Conservation (phyloP, 2,113 vertebrate genomes). For the Rhizomys pruinosus region DNA sequence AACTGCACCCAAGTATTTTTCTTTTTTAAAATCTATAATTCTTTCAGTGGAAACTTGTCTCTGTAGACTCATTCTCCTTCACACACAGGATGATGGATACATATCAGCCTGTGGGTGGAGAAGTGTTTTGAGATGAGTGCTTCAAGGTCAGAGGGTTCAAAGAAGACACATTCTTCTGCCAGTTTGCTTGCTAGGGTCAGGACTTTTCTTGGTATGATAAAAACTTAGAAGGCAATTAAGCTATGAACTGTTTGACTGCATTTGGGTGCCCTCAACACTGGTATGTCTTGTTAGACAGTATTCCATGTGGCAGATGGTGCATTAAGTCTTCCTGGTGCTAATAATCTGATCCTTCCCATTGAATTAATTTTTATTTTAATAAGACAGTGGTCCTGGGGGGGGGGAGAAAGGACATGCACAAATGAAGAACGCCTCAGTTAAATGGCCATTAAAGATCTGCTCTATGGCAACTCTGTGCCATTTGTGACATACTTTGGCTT, state of each 20-base stretch:
- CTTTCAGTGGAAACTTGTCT: conserved; percentile 31
- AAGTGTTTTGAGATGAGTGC: conserved; percentile 71
- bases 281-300: conserved; percentile 53
- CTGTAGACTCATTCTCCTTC: conserved; percentile 74
- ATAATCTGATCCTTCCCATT: background rate
- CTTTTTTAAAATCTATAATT: conserved; percentile 1
- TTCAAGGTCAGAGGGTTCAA: conserved; percentile 80
- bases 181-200: conserved; percentile 76
- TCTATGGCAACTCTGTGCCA: background rate
- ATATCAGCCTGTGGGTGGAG: conserved; percentile 77
- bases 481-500: background rate
- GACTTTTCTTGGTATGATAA: conserved; percentile 71
- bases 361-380: conserved; percentile 48
- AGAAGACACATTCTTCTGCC: conserved; percentile 80
- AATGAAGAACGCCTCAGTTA: background rate
- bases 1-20: background rate
- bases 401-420: background rate
- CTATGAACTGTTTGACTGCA: conserved; percentile 73
- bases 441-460: conserved; percentile 17
- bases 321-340: background rate
- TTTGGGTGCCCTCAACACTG: conserved; percentile 67
- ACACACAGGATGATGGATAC: conserved; percentile 67
- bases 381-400: background rate
- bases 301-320: background rate
- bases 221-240: conserved; percentile 84